phyloP scores from a whole-genome alignment of 2,888 invertebrate species.

The Helicoverpa assulta region DNA sequence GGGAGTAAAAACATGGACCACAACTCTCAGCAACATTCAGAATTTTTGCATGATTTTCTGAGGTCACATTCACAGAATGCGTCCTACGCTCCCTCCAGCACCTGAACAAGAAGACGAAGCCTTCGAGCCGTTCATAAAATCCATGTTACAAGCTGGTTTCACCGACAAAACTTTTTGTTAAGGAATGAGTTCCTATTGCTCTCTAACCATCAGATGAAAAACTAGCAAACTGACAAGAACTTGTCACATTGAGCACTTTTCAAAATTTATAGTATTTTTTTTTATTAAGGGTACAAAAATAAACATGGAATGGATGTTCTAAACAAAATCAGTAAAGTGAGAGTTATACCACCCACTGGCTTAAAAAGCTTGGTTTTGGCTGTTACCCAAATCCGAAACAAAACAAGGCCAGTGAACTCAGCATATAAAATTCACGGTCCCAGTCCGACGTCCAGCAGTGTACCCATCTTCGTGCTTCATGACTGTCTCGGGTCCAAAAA shows the following conservation, averaged over 20 bases:
- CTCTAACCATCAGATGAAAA: too few species aligned
- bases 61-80: too few species aligned
- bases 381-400: constrained; percentile 1
- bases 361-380: not conserved
- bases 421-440: constrained; percentile 48
- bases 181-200: too few species aligned
- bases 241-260: not conserved
- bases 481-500: constrained; percentile 96
- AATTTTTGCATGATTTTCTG: too few species aligned
- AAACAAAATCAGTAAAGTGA: not conserved
- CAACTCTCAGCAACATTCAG: too few species aligned
- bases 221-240: too few species aligned
- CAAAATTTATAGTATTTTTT: not conserved
- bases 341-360: not conserved
- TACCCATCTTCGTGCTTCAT: constrained; percentile 92
- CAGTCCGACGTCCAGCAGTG: constrained; percentile 19
- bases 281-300: not conserved
- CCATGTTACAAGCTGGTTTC: too few species aligned
- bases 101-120: too few species aligned
- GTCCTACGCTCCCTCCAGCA: too few species aligned
- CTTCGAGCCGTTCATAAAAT: too few species aligned
- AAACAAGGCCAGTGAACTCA: constrained; percentile 28
- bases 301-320: constrained; percentile 65
- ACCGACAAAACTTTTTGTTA: too few species aligned
- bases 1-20: too few species aligned